phyloP scores from a whole-genome alignment of 2,797 vertebrate genomes.

The Chelon auratus region DNA sequence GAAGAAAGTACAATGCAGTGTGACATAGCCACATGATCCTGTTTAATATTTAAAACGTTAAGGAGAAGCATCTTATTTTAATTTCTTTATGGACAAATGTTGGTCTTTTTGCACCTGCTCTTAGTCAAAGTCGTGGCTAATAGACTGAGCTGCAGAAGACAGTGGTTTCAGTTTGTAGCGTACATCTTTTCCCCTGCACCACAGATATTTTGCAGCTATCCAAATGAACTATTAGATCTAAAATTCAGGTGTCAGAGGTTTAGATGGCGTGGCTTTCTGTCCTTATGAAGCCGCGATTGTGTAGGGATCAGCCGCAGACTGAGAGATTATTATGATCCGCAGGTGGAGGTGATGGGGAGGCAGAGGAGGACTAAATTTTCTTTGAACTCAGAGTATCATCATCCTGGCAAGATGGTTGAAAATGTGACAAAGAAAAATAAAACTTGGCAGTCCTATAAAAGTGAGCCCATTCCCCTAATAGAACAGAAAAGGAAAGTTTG shows the following conservation, averaged over 20 bases:
- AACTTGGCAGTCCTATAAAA: neutral
- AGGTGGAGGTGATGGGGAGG: conserved; percentile 9
- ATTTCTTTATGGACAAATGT: neutral
- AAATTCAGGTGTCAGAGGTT: neutral
- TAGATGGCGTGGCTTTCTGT: no score
- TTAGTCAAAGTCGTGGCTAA: neutral
- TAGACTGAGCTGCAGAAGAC: neutral
- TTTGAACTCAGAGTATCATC: neutral
- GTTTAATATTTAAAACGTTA: neutral
- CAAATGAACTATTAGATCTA: neutral
- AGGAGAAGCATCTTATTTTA: neutral
- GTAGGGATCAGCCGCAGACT: conserved; percentile 11
- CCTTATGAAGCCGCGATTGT: neutral
- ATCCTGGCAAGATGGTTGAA: neutral
- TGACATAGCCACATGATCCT: neutral
- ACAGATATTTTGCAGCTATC: no score
- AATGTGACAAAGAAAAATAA: conserved; percentile 4
- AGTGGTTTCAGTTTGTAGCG: neutral
- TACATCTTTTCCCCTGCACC: neutral
- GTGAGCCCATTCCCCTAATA: neutral
- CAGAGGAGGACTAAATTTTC: neutral
- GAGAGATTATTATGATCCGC: conserved; percentile 1
- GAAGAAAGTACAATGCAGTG: neutral
- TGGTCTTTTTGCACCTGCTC: neutral
- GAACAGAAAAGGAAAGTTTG: no score